Conservation (phyloP, 1,140 invertebrate genomes). For the Eriocheir sinensis region DNA sequence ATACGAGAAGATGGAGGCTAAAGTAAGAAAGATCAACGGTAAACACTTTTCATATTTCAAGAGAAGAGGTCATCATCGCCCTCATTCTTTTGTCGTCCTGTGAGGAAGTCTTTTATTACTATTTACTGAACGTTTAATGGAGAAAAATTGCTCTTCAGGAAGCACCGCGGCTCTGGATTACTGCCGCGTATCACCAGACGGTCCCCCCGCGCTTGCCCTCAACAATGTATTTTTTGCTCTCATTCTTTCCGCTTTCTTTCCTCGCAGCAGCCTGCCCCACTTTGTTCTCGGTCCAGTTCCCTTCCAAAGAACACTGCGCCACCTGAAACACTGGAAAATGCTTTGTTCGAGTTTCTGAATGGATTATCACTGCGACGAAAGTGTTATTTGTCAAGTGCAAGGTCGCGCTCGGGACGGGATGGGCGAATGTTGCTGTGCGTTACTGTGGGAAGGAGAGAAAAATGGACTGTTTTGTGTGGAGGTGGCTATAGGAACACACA, state of each 20-base stretch:
- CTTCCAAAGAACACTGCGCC: background rate
- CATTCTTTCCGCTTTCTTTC: background rate
- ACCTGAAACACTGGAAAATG: background rate
- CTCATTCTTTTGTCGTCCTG: no score
- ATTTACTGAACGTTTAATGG: no score
- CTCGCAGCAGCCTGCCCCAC: background rate
- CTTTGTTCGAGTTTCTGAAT: background rate
- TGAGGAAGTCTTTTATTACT: no score
- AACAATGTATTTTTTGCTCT: background rate
- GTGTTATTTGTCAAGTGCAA: background rate
- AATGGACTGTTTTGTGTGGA: background rate
- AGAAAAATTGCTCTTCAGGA: no score
- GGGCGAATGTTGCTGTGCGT: no score
- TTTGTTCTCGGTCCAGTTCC: background rate
- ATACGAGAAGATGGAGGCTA: no score
- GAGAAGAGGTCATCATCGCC: no score
- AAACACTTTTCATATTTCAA: no score
- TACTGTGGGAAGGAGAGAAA: background rate
- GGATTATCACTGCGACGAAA: background rate
- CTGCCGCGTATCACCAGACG: background rate
- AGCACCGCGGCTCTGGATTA: no score
- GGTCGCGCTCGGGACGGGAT: no score
- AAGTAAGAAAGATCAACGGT: no score
- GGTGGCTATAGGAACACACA: background rate
- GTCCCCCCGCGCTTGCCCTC: background rate